These are phyloP conservation scores for Acropora tenuis DNA, from an alignment of 64 coral and sea anemone genomes.

Conservation along the genomic window DNA sequence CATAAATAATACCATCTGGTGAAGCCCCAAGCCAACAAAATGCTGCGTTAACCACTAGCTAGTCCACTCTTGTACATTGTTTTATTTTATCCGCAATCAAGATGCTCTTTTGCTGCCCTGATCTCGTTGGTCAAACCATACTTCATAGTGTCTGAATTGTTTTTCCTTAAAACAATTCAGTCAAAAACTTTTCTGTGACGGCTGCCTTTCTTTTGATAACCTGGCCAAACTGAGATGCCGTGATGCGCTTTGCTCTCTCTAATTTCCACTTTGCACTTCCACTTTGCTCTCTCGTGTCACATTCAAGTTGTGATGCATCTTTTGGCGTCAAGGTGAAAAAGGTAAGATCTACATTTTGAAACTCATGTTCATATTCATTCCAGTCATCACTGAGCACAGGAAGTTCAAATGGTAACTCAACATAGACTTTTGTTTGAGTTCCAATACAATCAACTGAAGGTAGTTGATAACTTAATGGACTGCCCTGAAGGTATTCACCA, in stretches of 20 bases:
- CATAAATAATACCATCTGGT: conserved; percentile 42
- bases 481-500: conserved; percentile 43
- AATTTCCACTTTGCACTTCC: conserved; percentile 16
- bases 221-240: conserved; percentile 46
- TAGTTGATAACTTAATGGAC: conserved; percentile 12
- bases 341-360: conserved; percentile 51
- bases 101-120: too few relatives aligned
- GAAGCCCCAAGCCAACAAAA: too few relatives aligned
- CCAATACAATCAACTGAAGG: conserved; percentile 50
- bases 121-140: conserved; percentile 47
- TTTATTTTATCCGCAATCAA: conserved; percentile 20
- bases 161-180: not conserved
- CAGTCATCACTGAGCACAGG: conserved; percentile 21
- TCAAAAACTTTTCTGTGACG: conserved; percentile 44
- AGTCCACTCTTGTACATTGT: conserved; percentile 48
- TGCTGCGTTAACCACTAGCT: conserved; percentile 45
- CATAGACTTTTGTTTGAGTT: conserved; percentile 44
- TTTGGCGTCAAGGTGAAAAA: conserved; percentile 26
- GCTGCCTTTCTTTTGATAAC: conserved; percentile 13
- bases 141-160: conserved; percentile 29
- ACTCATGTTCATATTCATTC: conserved; percentile 48
- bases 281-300: conserved; percentile 31
- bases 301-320: conserved; percentile 55
- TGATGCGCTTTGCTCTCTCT: conserved; percentile 42
- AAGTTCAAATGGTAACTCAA: conserved; percentile 38